phyloP scores from a whole-genome alignment of 2,113 vertebrate species.

The Microcebus lehilahytsara region DNA sequence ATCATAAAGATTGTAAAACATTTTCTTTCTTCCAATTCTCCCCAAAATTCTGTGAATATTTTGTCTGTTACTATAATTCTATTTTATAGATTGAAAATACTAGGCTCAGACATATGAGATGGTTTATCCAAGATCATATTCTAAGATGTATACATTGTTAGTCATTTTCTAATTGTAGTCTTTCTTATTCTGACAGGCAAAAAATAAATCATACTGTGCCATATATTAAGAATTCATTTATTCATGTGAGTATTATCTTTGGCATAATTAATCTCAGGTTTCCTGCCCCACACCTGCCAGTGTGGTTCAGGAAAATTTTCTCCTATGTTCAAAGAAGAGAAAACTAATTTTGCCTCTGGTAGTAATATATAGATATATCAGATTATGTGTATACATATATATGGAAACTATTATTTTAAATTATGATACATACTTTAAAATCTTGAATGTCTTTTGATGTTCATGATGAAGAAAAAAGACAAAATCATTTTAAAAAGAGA shows the following conservation, averaged over 20 bases:
- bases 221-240: not conserved
- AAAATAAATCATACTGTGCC: not conserved
- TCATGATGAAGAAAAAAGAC: not conserved
- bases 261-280: not conserved
- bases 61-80: not conserved
- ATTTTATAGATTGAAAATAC: not conserved
- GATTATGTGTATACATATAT: not conserved
- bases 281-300: not conserved
- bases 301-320: not conserved
- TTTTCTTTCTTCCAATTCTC: not conserved
- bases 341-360: not conserved
- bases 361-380: not conserved
- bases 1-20: not conserved
- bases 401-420: not conserved
- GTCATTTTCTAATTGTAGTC: not conserved
- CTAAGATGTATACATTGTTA: not conserved
- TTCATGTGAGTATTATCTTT: not conserved
- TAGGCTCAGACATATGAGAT: not conserved
- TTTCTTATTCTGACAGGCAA: not conserved
- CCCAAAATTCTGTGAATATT: not conserved
- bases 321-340: not conserved
- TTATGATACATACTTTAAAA: not conserved
- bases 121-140: not conserved
- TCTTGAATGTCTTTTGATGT: not conserved
- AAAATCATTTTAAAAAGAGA: not conserved